A percentile compares a stretch with the other conserved stretches of the same genome.
Conservation (phyloP, 2,113 vertebrate species). For the Scalopus aquaticus region DNA sequence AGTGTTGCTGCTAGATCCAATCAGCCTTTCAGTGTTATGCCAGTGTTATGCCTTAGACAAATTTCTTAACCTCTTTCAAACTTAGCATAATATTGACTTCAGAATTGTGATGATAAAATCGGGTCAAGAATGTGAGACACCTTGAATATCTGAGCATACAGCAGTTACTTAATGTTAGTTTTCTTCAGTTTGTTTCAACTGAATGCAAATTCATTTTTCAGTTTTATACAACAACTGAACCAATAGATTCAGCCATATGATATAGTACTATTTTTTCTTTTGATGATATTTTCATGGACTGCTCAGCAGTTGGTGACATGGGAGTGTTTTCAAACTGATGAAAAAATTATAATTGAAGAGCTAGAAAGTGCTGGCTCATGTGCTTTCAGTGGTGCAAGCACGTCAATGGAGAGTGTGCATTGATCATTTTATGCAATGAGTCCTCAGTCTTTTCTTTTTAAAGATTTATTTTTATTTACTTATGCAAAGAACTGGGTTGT, state of each 20-base stretch:
- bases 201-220: background rate
- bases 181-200: background rate
- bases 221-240: background rate
- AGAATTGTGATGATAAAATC: background rate
- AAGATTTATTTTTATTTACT: too few relatives aligned
- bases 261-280: background rate
- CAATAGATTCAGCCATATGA: background rate
- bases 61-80: background rate
- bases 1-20: background rate
- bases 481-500: too few relatives aligned
- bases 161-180: background rate
- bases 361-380: background rate
- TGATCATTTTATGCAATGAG: background rate
- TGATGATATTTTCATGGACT: constrained; percentile 41
- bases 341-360: background rate
- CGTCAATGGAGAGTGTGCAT: background rate
- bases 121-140: background rate
- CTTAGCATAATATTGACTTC: background rate
- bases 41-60: background rate
- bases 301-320: background rate
- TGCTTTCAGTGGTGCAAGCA: background rate
- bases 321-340: background rate
- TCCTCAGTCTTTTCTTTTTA: background rate
- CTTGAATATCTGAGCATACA: background rate
- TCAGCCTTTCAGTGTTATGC: background rate